Evolutionary conservation across 2,888 invertebrate genomes (phyloP).

Genomic region (Pseudococcus jackbeardsleyi): DNA sequence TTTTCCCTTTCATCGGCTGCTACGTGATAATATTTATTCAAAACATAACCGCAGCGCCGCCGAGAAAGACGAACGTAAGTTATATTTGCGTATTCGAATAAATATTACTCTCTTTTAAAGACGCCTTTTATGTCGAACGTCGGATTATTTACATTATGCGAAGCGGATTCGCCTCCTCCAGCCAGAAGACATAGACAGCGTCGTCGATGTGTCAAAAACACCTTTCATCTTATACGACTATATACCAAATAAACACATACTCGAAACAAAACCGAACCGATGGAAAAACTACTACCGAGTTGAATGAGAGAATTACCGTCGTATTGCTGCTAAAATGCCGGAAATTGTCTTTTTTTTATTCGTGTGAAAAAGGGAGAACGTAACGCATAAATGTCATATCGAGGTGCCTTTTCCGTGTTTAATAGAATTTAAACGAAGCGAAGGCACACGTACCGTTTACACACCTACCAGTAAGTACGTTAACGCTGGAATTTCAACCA

Average conservation of each 20-base stretch:
- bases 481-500: no score
- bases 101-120: conserved; percentile 19
- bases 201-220: conserved; percentile 12
- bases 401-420: background rate
- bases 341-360: conserved; percentile 9
- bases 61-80: background rate
- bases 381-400: conserved; percentile 8
- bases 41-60: background rate
- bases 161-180: background rate
- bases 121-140: conserved; percentile 12
- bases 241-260: conserved; percentile 9
- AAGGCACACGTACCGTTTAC: no score
- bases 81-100: conserved; percentile 6
- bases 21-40: conserved; percentile 33
- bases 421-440: no score
- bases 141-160: conserved; percentile 6
- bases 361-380: background rate
- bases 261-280: background rate
- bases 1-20: conserved; percentile 43
- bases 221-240: background rate
- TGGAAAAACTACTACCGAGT: background rate
- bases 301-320: background rate
- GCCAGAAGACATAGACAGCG: background rate
- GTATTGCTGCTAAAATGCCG: background rate
- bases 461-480: no score